phyloP scores from a whole-genome alignment of 2,797 vertebrate genomes.

The Garrulus glandarius region DNA sequence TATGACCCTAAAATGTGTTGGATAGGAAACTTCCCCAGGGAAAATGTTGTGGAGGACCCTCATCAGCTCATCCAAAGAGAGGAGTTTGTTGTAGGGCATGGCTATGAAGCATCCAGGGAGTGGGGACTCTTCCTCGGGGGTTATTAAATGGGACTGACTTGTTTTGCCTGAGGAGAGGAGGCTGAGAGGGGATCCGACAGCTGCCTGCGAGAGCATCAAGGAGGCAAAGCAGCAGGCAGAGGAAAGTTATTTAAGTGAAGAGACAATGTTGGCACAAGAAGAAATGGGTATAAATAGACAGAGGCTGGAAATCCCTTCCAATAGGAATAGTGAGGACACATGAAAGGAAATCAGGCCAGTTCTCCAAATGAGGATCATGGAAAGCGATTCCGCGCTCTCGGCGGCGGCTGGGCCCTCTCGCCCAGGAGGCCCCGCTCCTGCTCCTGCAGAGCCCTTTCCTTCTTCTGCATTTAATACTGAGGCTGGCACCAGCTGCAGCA shows the following conservation, averaged over 20 bases:
- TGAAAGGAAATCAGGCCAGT: conserved; percentile 23
- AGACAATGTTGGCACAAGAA: conserved; percentile 66
- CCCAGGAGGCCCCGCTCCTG: background rate
- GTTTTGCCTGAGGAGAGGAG: conserved; percentile 23
- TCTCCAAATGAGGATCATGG: conserved; percentile 30
- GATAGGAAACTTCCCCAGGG: background rate
- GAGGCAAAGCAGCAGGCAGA: conserved; percentile 66
- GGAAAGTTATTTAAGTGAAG: conserved; percentile 58
- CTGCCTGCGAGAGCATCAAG: conserved; percentile 48
- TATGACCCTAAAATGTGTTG: accelerated
- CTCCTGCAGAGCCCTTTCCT: background rate
- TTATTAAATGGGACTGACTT: background rate
- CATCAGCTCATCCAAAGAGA: background rate
- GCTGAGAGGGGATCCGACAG: conserved; percentile 17
- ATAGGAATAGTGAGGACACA: conserved; percentile 63
- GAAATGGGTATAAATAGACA: conserved; percentile 68
- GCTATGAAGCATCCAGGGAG: background rate
- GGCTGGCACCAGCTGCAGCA: background rate
- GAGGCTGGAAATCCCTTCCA: conserved; percentile 61
- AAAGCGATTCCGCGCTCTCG: background rate
- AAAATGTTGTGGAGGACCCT: background rate
- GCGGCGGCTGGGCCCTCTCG: background rate
- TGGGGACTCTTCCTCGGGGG: background rate
- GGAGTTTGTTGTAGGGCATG: background rate
- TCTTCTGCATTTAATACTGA: background rate